A percentile compares a stretch with the other conserved stretches of the same genome.
Conservation (phyloP, 2,113 vertebrate species). For the Oreochromis aureus region DNA sequence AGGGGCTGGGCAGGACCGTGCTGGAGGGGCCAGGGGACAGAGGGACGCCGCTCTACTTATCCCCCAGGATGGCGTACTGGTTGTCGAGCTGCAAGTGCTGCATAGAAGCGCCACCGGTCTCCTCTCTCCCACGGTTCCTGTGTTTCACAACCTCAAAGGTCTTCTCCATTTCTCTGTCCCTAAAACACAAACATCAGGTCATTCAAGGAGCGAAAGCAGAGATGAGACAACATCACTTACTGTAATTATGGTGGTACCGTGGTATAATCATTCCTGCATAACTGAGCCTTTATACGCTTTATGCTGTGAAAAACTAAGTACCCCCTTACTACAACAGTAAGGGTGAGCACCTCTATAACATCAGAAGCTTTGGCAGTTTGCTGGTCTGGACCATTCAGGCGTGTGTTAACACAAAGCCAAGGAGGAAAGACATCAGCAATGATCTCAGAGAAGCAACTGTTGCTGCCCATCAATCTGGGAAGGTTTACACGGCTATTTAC, state of each 20-base stretch:
- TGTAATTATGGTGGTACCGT: not conserved
- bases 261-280: not conserved
- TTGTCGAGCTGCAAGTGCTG: conserved; percentile 96
- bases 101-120: conserved; percentile 76
- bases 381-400: not conserved
- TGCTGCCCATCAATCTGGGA: not conserved
- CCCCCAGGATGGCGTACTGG: conserved; percentile 95
- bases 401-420: not conserved
- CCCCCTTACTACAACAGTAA: not conserved
- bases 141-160: conserved; percentile 98
- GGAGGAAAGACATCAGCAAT: not conserved
- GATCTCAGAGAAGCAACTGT: not conserved
- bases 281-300: not conserved
- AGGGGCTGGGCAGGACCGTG: conserved; percentile 41
- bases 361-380: not conserved
- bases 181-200: conserved; percentile 56
- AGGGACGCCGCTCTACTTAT: conserved; percentile 81
- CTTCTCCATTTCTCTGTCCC: conserved; percentile 98
- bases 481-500: not conserved
- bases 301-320: not conserved
- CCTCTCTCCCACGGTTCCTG: conserved; percentile 92
- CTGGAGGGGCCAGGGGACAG: conserved; percentile 60
- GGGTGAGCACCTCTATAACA: not conserved
- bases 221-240: not conserved
- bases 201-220: not conserved